Evolutionary conservation across 2,888 invertebrate genomes (phyloP).

Genomic region (Lepidochrysops patricia): DNA sequence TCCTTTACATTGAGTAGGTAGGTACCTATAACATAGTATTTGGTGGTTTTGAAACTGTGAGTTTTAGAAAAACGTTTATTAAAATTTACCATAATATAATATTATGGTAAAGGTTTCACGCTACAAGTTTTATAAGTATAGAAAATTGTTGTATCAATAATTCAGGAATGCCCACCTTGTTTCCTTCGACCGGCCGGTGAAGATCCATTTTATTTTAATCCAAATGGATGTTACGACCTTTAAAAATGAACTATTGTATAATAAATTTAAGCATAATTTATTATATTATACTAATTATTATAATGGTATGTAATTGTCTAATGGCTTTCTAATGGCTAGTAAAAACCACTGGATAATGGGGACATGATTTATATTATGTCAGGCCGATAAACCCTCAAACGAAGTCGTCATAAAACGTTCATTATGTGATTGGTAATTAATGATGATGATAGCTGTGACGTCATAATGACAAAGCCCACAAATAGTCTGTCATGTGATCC

Average conservation of each 20-base stretch:
- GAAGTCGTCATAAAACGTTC: conserved; percentile 20
- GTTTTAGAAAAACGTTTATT: too few species aligned
- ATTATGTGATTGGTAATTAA: conserved; percentile 25
- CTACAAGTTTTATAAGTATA: too few species aligned
- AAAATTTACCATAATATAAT: too few species aligned
- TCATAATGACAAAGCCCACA: conserved; percentile 20
- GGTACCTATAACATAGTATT: too few species aligned
- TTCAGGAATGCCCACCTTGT: conserved; percentile 45
- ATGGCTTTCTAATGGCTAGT: not conserved
- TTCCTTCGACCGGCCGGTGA: conserved; percentile 62
- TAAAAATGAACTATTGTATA: not conserved
- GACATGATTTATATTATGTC: not conserved
- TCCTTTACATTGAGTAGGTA: not conserved
- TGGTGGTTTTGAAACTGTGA: not conserved
- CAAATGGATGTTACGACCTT: not conserved
- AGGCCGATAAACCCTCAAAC: conserved; percentile 13
- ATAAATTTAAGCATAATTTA: not conserved
- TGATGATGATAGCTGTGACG: conserved; percentile 17
- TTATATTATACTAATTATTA: not conserved
- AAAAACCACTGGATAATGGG: not conserved
- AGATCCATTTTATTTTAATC: conserved; percentile 50
- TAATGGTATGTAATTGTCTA: not conserved
- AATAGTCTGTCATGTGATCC: conserved; percentile 14
- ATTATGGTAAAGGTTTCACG: too few species aligned
- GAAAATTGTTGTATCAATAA: not conserved